A percentile compares a stretch with the other conserved stretches of the same genome.
Evolutionary conservation across 1,140 invertebrate species (phyloP).

Genomic region (Drosophila varians): DNA sequence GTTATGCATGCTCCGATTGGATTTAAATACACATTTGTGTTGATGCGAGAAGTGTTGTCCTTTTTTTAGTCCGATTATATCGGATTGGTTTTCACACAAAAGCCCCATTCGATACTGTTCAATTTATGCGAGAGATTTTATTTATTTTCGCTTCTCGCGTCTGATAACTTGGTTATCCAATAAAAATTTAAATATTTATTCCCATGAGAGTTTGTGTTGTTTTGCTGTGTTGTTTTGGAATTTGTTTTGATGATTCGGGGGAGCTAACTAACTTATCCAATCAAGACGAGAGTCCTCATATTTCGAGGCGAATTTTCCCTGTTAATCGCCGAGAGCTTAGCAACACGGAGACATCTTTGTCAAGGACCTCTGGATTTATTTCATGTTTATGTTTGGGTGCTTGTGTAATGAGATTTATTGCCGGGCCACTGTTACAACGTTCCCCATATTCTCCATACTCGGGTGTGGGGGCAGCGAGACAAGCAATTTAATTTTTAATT

Average conservation of each 20-base stretch:
- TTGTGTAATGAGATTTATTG: conserved; percentile 78
- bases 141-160: background rate
- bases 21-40: conserved; percentile 37
- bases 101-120: conserved; percentile 10
- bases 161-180: background rate
- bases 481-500: conserved; percentile 83
- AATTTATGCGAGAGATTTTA: conserved; percentile 10
- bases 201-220: background rate
- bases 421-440: conserved; percentile 57
- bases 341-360: conserved; percentile 17
- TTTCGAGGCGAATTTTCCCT: conserved; percentile 7
- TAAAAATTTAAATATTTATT: conserved; percentile 4
- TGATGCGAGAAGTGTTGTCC: conserved; percentile 15
- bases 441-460: conserved; percentile 48
- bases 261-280: conserved; percentile 28
- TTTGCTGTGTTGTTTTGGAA: background rate
- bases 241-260: background rate
- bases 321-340: conserved; percentile 26
- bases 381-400: conserved; percentile 17
- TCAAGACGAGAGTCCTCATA: conserved; percentile 16
- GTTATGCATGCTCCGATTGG: conserved; percentile 18
- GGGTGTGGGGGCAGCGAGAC: conserved; percentile 52
- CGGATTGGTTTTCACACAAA: conserved; percentile 12
- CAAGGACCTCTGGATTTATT: conserved; percentile 1
- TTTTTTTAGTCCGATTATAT: conserved; percentile 9